A percentile compares a stretch with the other conserved stretches of the same genome.
Evolutionary conservation across 1,140 invertebrate species (phyloP).

Genomic region (Drosophila bifasciata): DNA sequence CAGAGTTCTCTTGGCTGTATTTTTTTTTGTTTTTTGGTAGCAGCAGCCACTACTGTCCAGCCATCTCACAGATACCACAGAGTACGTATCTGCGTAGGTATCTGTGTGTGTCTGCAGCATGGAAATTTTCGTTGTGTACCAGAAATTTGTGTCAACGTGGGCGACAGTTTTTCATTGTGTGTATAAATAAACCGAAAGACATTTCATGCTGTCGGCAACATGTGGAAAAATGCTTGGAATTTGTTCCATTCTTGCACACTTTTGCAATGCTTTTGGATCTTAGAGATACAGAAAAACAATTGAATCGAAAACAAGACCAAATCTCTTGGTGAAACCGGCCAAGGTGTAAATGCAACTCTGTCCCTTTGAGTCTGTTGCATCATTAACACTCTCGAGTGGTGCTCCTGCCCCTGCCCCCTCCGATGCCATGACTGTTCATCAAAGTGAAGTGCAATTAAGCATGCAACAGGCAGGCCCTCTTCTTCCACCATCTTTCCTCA

Average conservation of each 20-base stretch:
- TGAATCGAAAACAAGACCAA: conserved; percentile 33
- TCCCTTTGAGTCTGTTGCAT: conserved; percentile 16
- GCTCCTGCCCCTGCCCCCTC: conserved; percentile 5
- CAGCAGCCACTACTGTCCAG: conserved; percentile 21
- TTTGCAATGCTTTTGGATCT: conserved; percentile 41
- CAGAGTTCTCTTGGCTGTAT: conserved; percentile 1
- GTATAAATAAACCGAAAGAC: conserved; percentile 62
- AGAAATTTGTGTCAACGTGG: conserved; percentile 74
- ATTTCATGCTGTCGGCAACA: conserved; percentile 54
- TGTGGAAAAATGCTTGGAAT: conserved; percentile 50
- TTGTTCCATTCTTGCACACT: conserved; percentile 42
- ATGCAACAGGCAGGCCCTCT: conserved; percentile 25
- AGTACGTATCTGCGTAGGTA: conserved; percentile 1
- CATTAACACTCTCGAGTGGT: conserved; percentile 40
- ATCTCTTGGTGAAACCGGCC: not conserved
- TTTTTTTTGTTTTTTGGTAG: conserved; percentile 44
- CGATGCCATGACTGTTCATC: conserved; percentile 40
- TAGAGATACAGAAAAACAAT: conserved; percentile 25
- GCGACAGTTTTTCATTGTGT: conserved; percentile 58
- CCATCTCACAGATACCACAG: conserved; percentile 47
- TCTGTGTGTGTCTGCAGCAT: conserved; percentile 52
- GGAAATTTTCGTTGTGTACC: conserved; percentile 57
- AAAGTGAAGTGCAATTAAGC: conserved; percentile 65
- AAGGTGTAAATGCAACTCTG: too few species aligned
- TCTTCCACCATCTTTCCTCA: conserved; percentile 5